Percentiles rank a stretch among this genome's conserved stretches.
Evolutionary conservation across 2,888 invertebrate species (phyloP).

Genomic region (Callosobruchus maculatus): DNA sequence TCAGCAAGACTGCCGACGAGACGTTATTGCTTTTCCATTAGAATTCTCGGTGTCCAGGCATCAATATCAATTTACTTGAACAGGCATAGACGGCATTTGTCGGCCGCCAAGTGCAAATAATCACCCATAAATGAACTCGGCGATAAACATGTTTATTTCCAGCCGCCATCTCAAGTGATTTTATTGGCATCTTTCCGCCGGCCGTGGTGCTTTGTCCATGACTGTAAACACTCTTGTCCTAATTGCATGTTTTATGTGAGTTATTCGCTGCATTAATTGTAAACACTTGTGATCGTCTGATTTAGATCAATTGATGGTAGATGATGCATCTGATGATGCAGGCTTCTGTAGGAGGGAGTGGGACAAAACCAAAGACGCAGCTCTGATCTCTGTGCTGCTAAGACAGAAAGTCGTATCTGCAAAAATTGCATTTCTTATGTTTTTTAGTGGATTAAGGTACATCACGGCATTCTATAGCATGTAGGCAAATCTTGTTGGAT

Average conservation of each 20-base stretch:
- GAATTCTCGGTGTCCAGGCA: neutral
- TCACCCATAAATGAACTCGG: neutral
- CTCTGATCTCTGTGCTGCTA: too few species aligned
- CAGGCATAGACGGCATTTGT: neutral
- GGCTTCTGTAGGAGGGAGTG: neutral
- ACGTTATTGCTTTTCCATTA: neutral
- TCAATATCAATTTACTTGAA: neutral
- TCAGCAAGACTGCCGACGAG: too few species aligned
- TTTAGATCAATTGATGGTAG: neutral
- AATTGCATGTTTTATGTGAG: neutral
- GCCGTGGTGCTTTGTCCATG: neutral
- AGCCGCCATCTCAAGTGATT: neutral
- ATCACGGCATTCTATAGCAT: too few species aligned
- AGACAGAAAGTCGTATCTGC: too few species aligned
- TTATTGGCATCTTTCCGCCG: neutral
- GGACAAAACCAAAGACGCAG: too few species aligned
- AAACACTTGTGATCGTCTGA: neutral
- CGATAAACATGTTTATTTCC: neutral
- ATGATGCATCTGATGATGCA: neutral
- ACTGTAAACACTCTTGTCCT: neutral
- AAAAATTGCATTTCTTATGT: too few species aligned
- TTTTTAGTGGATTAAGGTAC: too few species aligned
- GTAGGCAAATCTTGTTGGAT: too few species aligned
- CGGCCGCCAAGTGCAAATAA: neutral
- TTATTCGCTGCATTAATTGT: neutral